These are phyloP conservation scores for Cherax quadricarinatus DNA, from an alignment of 1,140 invertebrate genomes.

Conservation along the genomic window DNA sequence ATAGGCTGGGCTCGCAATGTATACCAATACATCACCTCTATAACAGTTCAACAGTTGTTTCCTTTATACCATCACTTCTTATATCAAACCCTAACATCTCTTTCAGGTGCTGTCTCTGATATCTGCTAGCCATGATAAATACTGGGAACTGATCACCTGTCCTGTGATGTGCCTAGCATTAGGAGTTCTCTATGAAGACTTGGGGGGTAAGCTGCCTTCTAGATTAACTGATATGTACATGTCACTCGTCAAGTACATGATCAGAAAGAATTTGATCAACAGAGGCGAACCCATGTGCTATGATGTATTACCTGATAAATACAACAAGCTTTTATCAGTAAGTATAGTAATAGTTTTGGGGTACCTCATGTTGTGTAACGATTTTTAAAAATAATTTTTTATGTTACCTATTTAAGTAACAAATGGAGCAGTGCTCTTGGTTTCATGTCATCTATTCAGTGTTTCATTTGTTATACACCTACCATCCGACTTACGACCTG, in stretches of 20 bases:
- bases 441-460: too few relatives aligned
- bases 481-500: too few relatives aligned
- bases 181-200: conserved; percentile 79
- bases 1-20: too few relatives aligned
- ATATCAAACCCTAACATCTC: background rate
- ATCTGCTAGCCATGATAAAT: conserved; percentile 62
- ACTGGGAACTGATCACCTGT: conserved; percentile 78
- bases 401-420: too few relatives aligned
- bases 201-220: conserved; percentile 74
- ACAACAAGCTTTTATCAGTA: conserved; percentile 72
- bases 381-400: background rate
- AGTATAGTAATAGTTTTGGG: background rate
- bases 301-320: conserved; percentile 72
- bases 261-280: conserved; percentile 65
- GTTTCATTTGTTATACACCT: too few relatives aligned
- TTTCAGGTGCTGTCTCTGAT: conserved; percentile 64
- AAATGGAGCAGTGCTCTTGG: too few relatives aligned
- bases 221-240: conserved; percentile 71
- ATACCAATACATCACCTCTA: too few relatives aligned
- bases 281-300: conserved; percentile 73
- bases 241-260: conserved; percentile 70
- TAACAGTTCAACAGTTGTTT: too few relatives aligned
- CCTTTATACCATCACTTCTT: background rate
- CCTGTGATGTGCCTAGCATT: conserved; percentile 80
- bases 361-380: background rate